phyloP scores from a whole-genome alignment of 2,888 invertebrate species.

The Nephrotoma guestfalica region DNA sequence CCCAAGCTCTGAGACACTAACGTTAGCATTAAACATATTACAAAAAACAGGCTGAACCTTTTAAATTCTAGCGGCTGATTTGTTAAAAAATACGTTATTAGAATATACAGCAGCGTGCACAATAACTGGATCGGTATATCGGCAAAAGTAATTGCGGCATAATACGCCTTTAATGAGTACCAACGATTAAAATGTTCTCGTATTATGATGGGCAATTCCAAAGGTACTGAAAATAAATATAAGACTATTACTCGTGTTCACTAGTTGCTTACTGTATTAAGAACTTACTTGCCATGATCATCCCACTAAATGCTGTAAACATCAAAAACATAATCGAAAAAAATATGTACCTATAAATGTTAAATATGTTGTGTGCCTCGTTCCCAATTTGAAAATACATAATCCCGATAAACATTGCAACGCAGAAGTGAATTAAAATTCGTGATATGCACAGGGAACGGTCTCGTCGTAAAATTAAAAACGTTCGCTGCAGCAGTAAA shows the following conservation, averaged over 20 bases:
- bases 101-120: constrained; percentile 59
- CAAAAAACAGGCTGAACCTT: constrained; percentile 55
- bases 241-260: neutral
- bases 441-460: constrained; percentile 62
- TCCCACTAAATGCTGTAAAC: constrained; percentile 86
- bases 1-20: constrained; percentile 79
- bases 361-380: constrained; percentile 64
- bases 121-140: constrained; percentile 70
- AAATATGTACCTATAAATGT: constrained; percentile 80
- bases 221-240: constrained; percentile 48
- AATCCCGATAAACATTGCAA: constrained; percentile 69
- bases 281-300: constrained; percentile 74
- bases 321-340: constrained; percentile 88
- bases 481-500: constrained; percentile 46
- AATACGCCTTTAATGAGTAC: constrained; percentile 77
- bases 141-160: constrained; percentile 59
- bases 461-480: constrained; percentile 51
- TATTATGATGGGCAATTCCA: constrained; percentile 64
- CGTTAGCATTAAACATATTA: constrained; percentile 60
- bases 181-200: constrained; percentile 80
- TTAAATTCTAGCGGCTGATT: constrained; percentile 64
- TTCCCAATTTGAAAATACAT: constrained; percentile 78
- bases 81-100: constrained; percentile 74
- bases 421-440: constrained; percentile 59
- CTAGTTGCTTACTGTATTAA: neutral